Evolutionary conservation across 2,113 vertebrate species (phyloP), one percentile per base, ranked within the genome.

Genomic region (Heterotis niloticus): DNA sequence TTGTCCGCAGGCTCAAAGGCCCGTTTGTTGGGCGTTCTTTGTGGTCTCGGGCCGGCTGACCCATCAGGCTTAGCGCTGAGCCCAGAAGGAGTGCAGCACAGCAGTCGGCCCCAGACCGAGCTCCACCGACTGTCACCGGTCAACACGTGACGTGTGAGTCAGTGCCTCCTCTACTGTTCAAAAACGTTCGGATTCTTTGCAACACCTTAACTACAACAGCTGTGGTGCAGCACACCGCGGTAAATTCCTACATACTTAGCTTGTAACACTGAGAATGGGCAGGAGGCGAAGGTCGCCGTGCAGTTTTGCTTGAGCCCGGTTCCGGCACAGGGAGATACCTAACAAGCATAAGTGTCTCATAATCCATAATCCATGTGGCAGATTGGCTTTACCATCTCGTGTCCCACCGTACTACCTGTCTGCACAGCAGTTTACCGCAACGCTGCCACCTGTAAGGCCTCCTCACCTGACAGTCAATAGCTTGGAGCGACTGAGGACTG

Each of bases 311-410:
- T 54, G 18, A 20, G 64, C 54, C 64, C 23, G 75, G 54, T 20
- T 62, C 23, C 76, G 51, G 51, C 4, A 51, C 51, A 64, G 76
- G 23, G 16, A 51, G 64, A 52, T 77, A 64, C 54, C 76, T 77
- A 67, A 77, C 64, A 77, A 66, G 76, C 75, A 77, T 62, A 77
- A 77, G 67, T 67, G 67, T 77, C 76, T 66, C 44, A 57, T 77
- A 77, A 56, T 67, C 76, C 76, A 4, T 67, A 44, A 5, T 7
- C 76, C 9, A 18, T 29, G 64, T 57, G 66, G 1, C 5, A 34
- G 10, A 29, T 34, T 24, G 26, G 10, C 26, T 29, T 12, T 16
- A 17, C n/a, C n/a, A 52, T 16, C 51, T 0, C 26, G 44, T 64
- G 14, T 68, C 11, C 62, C 16, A 62, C 75, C 34, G 23, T 23